Conservation (phyloP, 2,888 invertebrate genomes). For the Leucophenga maculata region DNA sequence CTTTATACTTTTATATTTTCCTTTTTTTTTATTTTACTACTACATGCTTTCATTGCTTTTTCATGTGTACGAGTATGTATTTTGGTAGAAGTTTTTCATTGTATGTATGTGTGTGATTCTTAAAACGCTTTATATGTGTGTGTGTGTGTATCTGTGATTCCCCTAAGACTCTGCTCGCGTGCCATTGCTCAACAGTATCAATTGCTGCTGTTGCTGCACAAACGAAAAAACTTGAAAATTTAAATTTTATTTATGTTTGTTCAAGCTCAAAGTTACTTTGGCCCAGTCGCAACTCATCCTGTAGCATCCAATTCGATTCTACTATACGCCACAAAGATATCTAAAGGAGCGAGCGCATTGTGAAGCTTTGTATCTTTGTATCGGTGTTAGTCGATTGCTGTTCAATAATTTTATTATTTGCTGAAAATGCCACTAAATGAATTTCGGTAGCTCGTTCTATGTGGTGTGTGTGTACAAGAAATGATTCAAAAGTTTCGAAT, state of each 20-base stretch:
- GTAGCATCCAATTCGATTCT: too few species aligned
- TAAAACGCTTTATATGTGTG: too few species aligned
- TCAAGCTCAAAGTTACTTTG: constrained; percentile 9
- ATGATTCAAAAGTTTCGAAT: background rate
- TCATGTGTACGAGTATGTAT: background rate
- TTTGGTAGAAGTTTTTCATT: background rate
- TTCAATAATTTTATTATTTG: constrained; percentile 22
- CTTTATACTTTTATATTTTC: background rate
- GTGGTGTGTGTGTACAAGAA: background rate
- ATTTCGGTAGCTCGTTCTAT: background rate
- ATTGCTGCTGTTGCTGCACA: background rate
- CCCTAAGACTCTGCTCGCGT: too few species aligned
- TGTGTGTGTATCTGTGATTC: too few species aligned
- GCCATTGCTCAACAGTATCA: background rate
- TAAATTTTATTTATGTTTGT: constrained; percentile 18
- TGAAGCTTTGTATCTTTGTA: background rate
- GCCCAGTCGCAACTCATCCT: too few species aligned
- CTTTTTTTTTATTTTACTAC: too few species aligned
- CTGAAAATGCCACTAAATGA: constrained; percentile 16
- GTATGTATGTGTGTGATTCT: background rate
- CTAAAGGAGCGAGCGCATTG: too few species aligned
- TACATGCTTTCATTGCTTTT: background rate
- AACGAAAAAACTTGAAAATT: constrained; percentile 6
- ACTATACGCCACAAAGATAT: too few species aligned
- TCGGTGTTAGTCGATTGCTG: background rate